phyloP scores from a whole-genome alignment of 1,140 invertebrate genomes.

The Pteromalus puparum region DNA sequence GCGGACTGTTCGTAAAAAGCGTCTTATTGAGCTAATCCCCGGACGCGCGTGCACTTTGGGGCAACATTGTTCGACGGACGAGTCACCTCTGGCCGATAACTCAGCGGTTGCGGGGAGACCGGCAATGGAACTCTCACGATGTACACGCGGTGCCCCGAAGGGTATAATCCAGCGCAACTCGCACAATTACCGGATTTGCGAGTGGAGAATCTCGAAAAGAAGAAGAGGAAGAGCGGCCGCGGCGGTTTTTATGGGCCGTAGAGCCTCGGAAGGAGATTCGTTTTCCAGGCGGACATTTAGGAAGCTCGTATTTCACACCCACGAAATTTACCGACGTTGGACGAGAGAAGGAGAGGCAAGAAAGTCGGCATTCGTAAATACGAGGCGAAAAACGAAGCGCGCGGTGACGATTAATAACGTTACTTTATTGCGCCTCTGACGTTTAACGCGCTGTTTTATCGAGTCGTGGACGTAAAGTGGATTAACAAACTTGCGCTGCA shows the following conservation, averaged over 20 bases:
- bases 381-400: conserved; percentile 15
- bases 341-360: background rate
- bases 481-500: conserved; percentile 40
- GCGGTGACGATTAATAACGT: conserved; percentile 46
- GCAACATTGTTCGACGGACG: conserved; percentile 9
- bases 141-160: too few relatives aligned
- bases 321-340: conserved; percentile 53
- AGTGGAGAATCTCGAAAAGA: conserved; percentile 35
- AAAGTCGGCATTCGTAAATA: conserved; percentile 24
- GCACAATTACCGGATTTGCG: conserved; percentile 49
- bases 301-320: conserved; percentile 56
- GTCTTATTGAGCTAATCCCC: conserved; percentile 31
- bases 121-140: too few relatives aligned
- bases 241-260: conserved; percentile 50
- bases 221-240: conserved; percentile 9
- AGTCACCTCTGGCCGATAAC: background rate
- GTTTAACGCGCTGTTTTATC: conserved; percentile 49
- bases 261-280: conserved; percentile 40
- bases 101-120: too few relatives aligned
- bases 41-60: background rate
- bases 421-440: conserved; percentile 46
- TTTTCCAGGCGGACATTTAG: conserved; percentile 51
- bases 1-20: conserved; percentile 9
- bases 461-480: conserved; percentile 47
- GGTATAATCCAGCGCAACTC: conserved; percentile 21